These are phyloP conservation scores for Pyxicephalus adspersus DNA, from an alignment of 2,113 vertebrate species.

Conservation along the genomic window DNA sequence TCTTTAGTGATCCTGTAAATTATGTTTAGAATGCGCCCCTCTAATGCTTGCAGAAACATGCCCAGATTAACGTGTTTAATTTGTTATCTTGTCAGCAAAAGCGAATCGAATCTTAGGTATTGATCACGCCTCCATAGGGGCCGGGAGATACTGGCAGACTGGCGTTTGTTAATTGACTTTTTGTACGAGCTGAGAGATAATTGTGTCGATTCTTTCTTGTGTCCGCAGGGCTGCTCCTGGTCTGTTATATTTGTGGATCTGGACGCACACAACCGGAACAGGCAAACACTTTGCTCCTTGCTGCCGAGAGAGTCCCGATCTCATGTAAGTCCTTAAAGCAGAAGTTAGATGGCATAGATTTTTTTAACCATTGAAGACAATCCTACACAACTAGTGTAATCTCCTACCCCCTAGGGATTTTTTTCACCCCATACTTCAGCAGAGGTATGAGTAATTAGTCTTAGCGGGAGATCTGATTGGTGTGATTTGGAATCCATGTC, in stretches of 20 bases:
- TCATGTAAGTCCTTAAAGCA: slow-evolving; percentile 80
- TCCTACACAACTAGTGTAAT: too few species aligned
- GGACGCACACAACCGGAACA: slow-evolving; percentile 95
- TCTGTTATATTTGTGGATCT: slow-evolving; percentile 98
- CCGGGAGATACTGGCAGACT: neutral
- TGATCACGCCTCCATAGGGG: neutral
- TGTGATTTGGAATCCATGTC: too few species aligned
- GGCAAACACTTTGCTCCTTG: slow-evolving; percentile 91
- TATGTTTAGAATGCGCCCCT: neutral
- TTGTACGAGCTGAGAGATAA: neutral
- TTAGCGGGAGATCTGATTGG: too few species aligned
- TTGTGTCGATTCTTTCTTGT: slow-evolving; percentile 41
- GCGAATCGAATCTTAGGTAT: neutral
- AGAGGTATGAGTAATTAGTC: too few species aligned
- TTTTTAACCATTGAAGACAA: too few species aligned
- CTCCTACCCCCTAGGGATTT: too few species aligned
- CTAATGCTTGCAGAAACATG: neutral
- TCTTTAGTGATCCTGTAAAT: neutral
- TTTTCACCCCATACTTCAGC: too few species aligned
- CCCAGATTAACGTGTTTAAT: slow-evolving; percentile 45
- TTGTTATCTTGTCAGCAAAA: slow-evolving; percentile 30
- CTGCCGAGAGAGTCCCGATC: slow-evolving; percentile 94
- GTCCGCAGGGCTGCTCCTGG: slow-evolving; percentile 93
- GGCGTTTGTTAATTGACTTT: slow-evolving; percentile 32
- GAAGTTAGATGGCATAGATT: too few species aligned